These are phyloP conservation scores for Chymomyza caudatula DNA, from an alignment of 2,888 invertebrate genomes.

Conservation along the genomic window DNA sequence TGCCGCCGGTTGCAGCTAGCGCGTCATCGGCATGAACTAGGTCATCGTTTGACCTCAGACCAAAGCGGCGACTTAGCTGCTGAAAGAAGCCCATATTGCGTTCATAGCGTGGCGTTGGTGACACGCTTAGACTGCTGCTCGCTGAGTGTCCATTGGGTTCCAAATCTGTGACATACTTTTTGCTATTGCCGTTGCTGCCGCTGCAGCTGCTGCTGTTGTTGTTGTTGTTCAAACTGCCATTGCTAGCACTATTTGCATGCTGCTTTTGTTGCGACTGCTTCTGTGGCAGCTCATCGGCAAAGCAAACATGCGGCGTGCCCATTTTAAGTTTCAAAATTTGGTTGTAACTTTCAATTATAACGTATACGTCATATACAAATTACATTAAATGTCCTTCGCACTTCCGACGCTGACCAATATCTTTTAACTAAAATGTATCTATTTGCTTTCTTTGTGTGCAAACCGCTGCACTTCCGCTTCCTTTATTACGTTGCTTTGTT, in stretches of 20 bases:
- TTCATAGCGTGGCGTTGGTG: slow-evolving; percentile 80
- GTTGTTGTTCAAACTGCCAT: slow-evolving; percentile 41
- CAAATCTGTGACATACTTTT: slow-evolving; percentile 20
- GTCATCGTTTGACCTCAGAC: slow-evolving; percentile 80
- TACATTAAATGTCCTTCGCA: neutral
- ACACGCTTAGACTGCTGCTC: slow-evolving; percentile 64
- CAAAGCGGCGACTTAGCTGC: slow-evolving; percentile 82
- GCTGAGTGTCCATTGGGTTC: slow-evolving; percentile 69
- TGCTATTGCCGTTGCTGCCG: slow-evolving; percentile 7
- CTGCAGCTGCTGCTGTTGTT: slow-evolving; percentile 12
- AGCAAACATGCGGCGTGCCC: slow-evolving; percentile 68
- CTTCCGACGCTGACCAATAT: slow-evolving; percentile 5
- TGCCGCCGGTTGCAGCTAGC: slow-evolving; percentile 21
- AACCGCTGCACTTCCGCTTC: slow-evolving; percentile 34
- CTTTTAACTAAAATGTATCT: neutral
- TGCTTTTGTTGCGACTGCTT: slow-evolving; percentile 18
- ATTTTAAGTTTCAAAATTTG: slow-evolving; percentile 29
- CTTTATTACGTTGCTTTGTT: slow-evolving; percentile 42
- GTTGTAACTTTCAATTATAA: neutral
- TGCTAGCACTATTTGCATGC: slow-evolving; percentile 23
- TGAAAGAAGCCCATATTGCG: slow-evolving; percentile 84
- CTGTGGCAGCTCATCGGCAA: slow-evolving; percentile 63
- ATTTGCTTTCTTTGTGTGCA: neutral
- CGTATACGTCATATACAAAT: neutral
- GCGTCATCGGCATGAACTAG: slow-evolving; percentile 71